Evolutionary conservation across 2,113 vertebrate species (phyloP).

Genomic region (Alexandromys fortis): DNA sequence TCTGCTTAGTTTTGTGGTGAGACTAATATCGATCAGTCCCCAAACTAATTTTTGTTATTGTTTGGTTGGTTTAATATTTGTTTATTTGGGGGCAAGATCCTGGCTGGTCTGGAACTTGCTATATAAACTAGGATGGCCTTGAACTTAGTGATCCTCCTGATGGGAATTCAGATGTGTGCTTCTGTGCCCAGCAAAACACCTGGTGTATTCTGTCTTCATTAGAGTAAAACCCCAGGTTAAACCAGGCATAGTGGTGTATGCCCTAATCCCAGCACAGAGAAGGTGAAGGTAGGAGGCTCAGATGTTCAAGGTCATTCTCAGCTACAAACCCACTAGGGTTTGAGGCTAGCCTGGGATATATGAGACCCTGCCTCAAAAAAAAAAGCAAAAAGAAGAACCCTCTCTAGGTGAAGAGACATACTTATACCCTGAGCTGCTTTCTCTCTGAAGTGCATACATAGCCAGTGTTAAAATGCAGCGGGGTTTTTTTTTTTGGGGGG

Average conservation of each 20-base stretch:
- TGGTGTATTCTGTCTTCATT: conserved; percentile 3
- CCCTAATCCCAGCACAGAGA: not conserved
- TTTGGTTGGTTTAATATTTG: not conserved
- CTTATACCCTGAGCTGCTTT: conserved; percentile 17
- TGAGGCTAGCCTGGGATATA: not conserved
- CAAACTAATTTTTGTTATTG: not conserved
- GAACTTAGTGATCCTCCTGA: not conserved
- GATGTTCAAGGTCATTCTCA: not conserved
- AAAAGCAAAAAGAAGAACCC: not conserved
- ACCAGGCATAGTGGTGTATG: not conserved
- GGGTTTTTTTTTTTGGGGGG: not conserved
- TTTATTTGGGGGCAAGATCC: not conserved
- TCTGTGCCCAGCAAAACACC: not conserved
- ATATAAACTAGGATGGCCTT: not conserved
- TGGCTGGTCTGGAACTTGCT: not conserved
- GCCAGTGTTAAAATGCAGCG: conserved; percentile 58
- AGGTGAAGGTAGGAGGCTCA: not conserved
- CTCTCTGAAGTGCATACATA: conserved; percentile 43
- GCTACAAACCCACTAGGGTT: not conserved
- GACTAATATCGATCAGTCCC: conserved; percentile 34
- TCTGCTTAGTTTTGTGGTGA: conserved; percentile 27
- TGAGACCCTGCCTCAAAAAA: not conserved
- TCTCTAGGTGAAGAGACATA: conserved; percentile 36
- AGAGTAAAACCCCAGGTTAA: conserved; percentile 42
- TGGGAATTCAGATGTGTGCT: not conserved